Conservation (phyloP, 2,888 invertebrate genomes). For the Tipula confusa region DNA sequence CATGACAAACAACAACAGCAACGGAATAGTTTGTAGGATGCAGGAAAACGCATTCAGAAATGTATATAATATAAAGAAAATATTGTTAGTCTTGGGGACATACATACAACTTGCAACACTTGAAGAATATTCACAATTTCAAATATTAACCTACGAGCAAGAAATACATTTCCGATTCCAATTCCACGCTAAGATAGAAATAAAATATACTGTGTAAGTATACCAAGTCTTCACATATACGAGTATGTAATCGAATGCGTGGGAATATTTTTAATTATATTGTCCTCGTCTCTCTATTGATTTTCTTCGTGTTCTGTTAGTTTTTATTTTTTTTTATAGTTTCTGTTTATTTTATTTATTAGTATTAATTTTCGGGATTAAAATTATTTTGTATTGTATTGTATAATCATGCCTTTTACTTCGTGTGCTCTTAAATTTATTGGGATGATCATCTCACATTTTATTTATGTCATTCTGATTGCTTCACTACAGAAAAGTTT, state of each 20-base stretch:
- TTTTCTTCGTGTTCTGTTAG: not conserved
- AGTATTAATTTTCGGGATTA: not conserved
- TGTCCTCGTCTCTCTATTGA: conserved; percentile 12
- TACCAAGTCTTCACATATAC: not conserved
- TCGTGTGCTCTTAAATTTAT: not conserved
- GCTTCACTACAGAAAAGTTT: not conserved
- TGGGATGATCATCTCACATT: not conserved
- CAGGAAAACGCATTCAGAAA: not conserved
- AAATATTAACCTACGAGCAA: not conserved
- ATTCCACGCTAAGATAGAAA: not conserved
- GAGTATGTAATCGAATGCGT: not conserved
- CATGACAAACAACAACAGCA: not conserved
- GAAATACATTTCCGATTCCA: not conserved
- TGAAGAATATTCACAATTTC: not conserved
- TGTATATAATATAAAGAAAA: not conserved
- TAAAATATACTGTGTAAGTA: not conserved
- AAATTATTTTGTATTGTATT: not conserved
- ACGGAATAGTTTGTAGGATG: conserved; percentile 20
- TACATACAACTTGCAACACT: not conserved
- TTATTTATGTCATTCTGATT: not conserved
- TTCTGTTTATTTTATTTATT: not conserved
- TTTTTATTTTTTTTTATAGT: not conserved
- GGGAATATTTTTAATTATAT: conserved; percentile 25
- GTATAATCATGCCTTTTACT: not conserved
- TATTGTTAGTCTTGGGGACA: not conserved